phyloP scores from a whole-genome alignment of 2,797 vertebrate species.

The Poliocrania exsul region DNA sequence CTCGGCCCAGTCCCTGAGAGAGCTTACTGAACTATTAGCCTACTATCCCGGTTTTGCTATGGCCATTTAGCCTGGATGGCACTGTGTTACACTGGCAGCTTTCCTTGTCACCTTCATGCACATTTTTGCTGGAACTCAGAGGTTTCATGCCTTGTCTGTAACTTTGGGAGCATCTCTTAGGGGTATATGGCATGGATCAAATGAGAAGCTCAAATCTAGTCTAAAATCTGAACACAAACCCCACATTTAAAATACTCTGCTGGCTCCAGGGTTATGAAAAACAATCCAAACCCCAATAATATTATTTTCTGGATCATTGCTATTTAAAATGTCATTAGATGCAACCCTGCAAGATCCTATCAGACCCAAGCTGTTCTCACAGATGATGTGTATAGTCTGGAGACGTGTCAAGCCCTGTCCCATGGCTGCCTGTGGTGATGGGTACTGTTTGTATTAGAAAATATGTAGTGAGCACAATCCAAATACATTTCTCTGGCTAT shows the following conservation, averaged over 20 bases:
- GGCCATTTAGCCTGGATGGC: not conserved
- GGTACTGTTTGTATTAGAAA: not conserved
- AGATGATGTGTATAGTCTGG: not conserved
- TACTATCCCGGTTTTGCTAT: not conserved
- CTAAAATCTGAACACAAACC: not conserved
- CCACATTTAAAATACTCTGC: not conserved
- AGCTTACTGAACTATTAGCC: not conserved
- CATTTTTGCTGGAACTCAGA: not conserved
- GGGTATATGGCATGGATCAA: not conserved
- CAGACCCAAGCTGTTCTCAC: not conserved
- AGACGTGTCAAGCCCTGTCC: fast-evolving
- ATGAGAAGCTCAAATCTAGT: not conserved
- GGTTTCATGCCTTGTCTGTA: not conserved
- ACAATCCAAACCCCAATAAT: not conserved
- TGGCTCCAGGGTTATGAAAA: not conserved
- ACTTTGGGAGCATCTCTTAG: not conserved
- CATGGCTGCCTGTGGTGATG: not conserved
- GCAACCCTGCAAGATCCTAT: not conserved
- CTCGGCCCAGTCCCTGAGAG: not conserved
- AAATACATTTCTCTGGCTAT: not conserved
- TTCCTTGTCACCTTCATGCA: not conserved
- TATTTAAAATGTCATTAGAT: not conserved
- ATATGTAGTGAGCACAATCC: not conserved
- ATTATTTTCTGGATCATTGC: not conserved
- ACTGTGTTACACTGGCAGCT: not conserved